Evolutionary conservation across 2,797 vertebrate genomes (phyloP).

Genomic region (Lateolabrax maculatus): DNA sequence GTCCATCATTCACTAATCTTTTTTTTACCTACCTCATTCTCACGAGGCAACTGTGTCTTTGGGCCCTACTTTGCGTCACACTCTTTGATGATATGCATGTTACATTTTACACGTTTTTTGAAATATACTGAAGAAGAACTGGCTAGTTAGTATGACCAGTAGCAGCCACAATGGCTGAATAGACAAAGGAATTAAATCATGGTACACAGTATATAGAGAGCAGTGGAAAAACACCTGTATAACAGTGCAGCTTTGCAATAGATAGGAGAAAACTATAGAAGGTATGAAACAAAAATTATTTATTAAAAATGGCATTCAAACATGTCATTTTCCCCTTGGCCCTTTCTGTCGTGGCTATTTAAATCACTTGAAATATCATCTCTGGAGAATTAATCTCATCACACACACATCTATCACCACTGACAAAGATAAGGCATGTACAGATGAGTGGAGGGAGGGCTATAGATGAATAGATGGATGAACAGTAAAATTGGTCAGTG

Average conservation of each 20-base stretch:
- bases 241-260: background rate
- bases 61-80: too few relatives aligned
- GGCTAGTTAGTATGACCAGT: background rate
- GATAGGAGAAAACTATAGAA: background rate
- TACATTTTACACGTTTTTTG: background rate
- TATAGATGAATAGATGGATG: background rate
- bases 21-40: too few relatives aligned
- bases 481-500: background rate
- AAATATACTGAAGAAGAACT: background rate
- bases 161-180: background rate
- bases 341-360: conserved; percentile 49
- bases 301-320: background rate
- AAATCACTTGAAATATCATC: conserved; percentile 33
- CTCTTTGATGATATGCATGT: background rate
- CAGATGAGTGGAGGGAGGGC: background rate
- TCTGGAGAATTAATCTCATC: too few relatives aligned
- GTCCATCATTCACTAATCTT: too few relatives aligned
- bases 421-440: conserved; percentile 22
- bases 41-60: too few relatives aligned
- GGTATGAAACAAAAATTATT: background rate
- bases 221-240: background rate
- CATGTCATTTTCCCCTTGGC: conserved; percentile 20
- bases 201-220: background rate
- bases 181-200: background rate
- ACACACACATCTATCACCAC: conserved; percentile 44